Conservation (phyloP, 2,888 invertebrate genomes). For the Eurois occulta region DNA sequence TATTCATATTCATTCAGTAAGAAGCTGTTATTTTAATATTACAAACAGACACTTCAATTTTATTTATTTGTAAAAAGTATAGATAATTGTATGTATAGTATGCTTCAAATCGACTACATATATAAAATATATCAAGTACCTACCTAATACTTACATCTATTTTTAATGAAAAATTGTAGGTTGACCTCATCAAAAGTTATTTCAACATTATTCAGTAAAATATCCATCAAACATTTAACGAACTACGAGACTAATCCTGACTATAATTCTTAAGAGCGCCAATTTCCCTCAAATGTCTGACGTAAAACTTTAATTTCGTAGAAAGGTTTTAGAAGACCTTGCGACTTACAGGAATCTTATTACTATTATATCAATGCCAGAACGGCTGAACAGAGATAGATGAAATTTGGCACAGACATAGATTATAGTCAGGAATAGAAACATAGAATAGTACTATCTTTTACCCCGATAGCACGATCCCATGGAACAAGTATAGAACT, state of each 20-base stretch:
- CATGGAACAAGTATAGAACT: too few relatives aligned
- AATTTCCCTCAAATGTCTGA: conserved; percentile 18
- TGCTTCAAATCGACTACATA: too few relatives aligned
- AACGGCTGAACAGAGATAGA: neutral
- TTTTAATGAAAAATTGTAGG: neutral
- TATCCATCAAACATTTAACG: neutral
- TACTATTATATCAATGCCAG: neutral
- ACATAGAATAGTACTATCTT: too few relatives aligned
- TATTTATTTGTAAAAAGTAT: too few relatives aligned
- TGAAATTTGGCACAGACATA: neutral
- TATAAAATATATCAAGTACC: neutral
- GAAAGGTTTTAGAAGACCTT: conserved; percentile 29
- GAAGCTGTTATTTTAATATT: too few relatives aligned
- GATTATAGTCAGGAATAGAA: too few relatives aligned
- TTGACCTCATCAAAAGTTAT: neutral
- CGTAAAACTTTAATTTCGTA: conserved; percentile 49
- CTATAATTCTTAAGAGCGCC: conserved; percentile 12
- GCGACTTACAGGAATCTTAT: conserved; percentile 24
- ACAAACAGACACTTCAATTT: too few relatives aligned
- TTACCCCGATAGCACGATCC: too few relatives aligned
- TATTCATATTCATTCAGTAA: too few relatives aligned
- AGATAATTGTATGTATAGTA: too few relatives aligned
- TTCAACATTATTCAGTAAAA: conserved; percentile 8
- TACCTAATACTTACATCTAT: neutral
- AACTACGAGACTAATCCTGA: neutral